Evolutionary conservation across 64 coral and sea anemone species (phyloP), one percentile per base, ranked within the genome.

Genomic region (Actinia tenebrosa): DNA sequence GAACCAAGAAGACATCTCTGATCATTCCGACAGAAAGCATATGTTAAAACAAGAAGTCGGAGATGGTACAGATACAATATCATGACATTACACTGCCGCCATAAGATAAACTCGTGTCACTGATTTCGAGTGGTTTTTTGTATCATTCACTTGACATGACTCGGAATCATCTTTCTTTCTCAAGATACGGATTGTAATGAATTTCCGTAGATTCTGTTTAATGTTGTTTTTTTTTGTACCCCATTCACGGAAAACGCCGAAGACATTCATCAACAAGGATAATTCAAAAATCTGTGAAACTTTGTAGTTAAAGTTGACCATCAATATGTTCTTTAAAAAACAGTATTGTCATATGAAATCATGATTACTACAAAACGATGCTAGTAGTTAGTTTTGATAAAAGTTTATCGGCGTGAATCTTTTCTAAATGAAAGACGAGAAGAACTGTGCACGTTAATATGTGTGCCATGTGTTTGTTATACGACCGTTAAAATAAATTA

Each of bases 41-140:
- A 75, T 75, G 69, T 25, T 75, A 75, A 75, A 42, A 75, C 26
- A 14, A 42, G 69, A 15, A 14, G 27, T 43, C 26, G 69, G 69
- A 75, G 69, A 75, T 75, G 69, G n/a, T 75, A 75, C 10, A 27
- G 26, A 75, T 75, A 75, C 69, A 27, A 26, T 75, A 75, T 66
- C 63, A 66, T 66, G 63, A 66, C 63, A 66, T n/a, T 16, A 72
- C 69, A 10, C 26, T 26, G 27, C n/a, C 26, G 69, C 69, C 69
- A 37, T 30, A 75, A 75, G 69, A 75, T 75, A 75, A 75, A 42
- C 26, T 3, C 69, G 37, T 15, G 69, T 75, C 69, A 75, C n/a
- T n/a, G n/a, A n/a, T 43, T 15, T 43, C 1, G 15, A 75, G 27
- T 75, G 26, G 3, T 75, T 25, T 75, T 10, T 30, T 30, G 23